Base-by-base conservation (phyloP, 2,888 invertebrate genomes). In the Falcaria lacertinaria region DNA sequence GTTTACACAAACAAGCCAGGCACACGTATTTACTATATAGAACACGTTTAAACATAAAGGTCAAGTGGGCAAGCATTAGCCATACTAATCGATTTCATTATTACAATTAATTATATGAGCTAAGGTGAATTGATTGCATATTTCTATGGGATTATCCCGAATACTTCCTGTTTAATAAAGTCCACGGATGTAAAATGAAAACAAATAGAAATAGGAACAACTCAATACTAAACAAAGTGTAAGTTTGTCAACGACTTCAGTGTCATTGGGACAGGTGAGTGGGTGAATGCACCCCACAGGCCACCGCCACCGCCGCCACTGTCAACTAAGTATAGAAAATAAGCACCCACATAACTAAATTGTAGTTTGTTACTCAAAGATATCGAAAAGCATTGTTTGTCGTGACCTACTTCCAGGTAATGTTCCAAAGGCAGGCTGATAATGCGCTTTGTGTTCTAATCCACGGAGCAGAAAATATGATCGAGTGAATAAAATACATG, bases 201-300 rank as follows among this genome's bases (percentile, higher is more conserved):
- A n/a, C n/a, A n/a, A n/a, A n/a, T n/a, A n/a, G n/a, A n/a, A n/a
- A n/a, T n/a, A n/a, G n/a, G n/a, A n/a, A n/a, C n/a, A n/a, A n/a
- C n/a, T n/a, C n/a, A n/a, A n/a, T n/a, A n/a, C n/a, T n/a, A n/a
- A n/a, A n/a, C n/a, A n/a, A n/a, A n/a, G 72, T 77, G 61, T 62
- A 65, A 79, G 71, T 76, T 69, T 48, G 49, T 54, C 44, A 55
- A 56, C 45, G 44, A 51, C 59, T 60, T 56, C 61, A 69, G 55
- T 65, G 66, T 71, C 69, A 72, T 65, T 70, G 60, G 68, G 67
- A 61, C 76, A 71, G 69, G 60, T 70, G 67, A 55, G 45, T 47
- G 47, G 42, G 43, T 40, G 49, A 44, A 42, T 41, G 42, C 13
- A 17, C 45, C 45, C 4, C n/a, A 37, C 15, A 37, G 22, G n/a